A percentile compares a stretch with the other conserved stretches of the same genome.
phyloP scores from a whole-genome alignment of 2,888 invertebrate species.

The Patella caerulea region DNA sequence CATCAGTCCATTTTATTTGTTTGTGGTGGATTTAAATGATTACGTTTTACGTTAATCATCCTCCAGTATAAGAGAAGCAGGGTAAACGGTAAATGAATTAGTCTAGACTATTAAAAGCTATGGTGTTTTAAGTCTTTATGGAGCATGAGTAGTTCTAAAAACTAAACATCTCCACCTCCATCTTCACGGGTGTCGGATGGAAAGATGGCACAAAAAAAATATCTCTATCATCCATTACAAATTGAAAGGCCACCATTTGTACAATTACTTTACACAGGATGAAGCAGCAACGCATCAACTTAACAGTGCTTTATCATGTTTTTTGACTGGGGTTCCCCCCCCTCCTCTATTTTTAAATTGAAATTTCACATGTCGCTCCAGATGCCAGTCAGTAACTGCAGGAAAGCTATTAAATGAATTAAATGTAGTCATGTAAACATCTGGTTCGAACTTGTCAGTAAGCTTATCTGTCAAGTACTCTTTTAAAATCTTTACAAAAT shows the following conservation, averaged over 20 bases:
- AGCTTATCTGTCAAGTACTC: neutral
- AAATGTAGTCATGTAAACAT: neutral
- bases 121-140: constrained; percentile 5
- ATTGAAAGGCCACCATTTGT: constrained; percentile 5
- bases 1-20: too few species aligned
- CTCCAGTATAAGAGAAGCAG: too few species aligned
- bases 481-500: neutral
- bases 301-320: neutral
- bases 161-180: neutral
- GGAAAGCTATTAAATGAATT: constrained; percentile 10
- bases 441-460: neutral
- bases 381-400: neutral
- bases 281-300: constrained; percentile 3
- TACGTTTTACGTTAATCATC: too few species aligned
- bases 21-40: too few species aligned
- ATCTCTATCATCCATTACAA: neutral
- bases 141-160: constrained; percentile 1
- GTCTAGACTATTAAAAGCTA: neutral
- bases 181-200: constrained; percentile 3
- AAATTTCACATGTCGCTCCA: constrained; percentile 6
- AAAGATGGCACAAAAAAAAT: neutral
- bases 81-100: too few species aligned
- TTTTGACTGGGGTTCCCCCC: neutral
- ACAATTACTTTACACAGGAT: neutral
- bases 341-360: neutral